A percentile compares a stretch with the other conserved stretches of the same genome.
These are phyloP conservation scores for Brenthis hecate DNA, from an alignment of 2,888 invertebrate species.

Conservation along the genomic window DNA sequence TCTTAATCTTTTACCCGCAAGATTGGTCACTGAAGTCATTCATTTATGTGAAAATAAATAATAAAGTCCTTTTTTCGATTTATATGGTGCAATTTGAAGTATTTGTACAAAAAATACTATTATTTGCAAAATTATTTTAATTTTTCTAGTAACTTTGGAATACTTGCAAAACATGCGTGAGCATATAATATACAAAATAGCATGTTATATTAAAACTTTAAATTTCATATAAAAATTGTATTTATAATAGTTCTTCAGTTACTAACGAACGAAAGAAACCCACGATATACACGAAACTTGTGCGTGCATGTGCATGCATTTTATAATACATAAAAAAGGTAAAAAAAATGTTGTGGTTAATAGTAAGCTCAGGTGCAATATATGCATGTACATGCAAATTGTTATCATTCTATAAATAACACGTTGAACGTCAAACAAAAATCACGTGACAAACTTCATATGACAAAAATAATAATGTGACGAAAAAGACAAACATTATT, in stretches of 20 bases:
- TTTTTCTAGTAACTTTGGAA: too few species aligned
- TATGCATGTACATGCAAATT: conserved; percentile 1
- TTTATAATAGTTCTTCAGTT: neutral
- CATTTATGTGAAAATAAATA: too few species aligned
- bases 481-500: too few species aligned
- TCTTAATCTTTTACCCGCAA: too few species aligned
- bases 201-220: neutral
- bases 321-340: neutral
- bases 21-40: too few species aligned
- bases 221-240: neutral
- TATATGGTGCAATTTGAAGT: too few species aligned
- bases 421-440: neutral
- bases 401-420: neutral
- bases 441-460: neutral
- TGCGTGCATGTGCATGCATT: conserved; percentile 11
- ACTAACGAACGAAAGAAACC: too few species aligned
- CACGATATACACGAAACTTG: neutral
- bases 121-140: too few species aligned
- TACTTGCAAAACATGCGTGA: too few species aligned
- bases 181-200: too few species aligned
- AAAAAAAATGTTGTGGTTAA: neutral
- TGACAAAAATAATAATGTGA: neutral
- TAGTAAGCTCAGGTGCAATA: neutral
- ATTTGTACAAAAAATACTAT: too few species aligned
- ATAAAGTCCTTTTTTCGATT: too few species aligned